Conservation (phyloP, 2,888 invertebrate species). For the Tanaodytes sp. region DNA sequence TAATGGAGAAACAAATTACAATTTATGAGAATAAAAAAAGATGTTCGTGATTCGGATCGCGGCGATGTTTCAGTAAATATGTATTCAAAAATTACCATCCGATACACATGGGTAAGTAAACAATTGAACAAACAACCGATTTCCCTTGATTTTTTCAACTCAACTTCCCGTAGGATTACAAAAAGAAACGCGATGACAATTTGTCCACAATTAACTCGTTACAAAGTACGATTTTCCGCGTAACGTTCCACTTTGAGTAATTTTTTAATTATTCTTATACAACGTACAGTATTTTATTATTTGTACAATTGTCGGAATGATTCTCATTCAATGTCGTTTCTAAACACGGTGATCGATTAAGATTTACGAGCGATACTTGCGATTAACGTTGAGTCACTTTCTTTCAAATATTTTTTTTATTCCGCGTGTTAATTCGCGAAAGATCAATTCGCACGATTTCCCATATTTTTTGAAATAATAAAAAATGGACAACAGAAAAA, state of each 20-base stretch:
- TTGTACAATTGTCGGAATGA: conserved; percentile 14
- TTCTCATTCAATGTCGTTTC: conserved; percentile 9
- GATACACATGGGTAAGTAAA: too few relatives aligned
- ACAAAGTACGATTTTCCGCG: conserved; percentile 1
- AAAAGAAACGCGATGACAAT: not conserved
- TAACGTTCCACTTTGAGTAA: conserved; percentile 4
- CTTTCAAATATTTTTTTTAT: conserved; percentile 12
- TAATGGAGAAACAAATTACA: too few relatives aligned
- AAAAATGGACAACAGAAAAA: too few relatives aligned
- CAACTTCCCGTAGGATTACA: too few relatives aligned
- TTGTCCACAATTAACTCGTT: conserved; percentile 6
- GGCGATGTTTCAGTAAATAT: too few relatives aligned
- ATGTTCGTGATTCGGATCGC: too few relatives aligned
- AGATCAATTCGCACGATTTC: too few relatives aligned
- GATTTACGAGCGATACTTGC: conserved; percentile 2
- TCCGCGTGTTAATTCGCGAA: too few relatives aligned
- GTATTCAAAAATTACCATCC: too few relatives aligned
- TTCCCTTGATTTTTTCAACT: not conserved
- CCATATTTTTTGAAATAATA: too few relatives aligned
- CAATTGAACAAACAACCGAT: too few relatives aligned
- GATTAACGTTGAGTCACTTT: conserved; percentile 10
- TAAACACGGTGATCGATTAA: conserved; percentile 13
- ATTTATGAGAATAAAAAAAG: too few relatives aligned
- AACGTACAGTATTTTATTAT: not conserved
- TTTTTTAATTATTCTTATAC: conserved; percentile 13